phyloP scores from a whole-genome alignment of 1,140 invertebrate genomes.

The Penaeus chinensis region DNA sequence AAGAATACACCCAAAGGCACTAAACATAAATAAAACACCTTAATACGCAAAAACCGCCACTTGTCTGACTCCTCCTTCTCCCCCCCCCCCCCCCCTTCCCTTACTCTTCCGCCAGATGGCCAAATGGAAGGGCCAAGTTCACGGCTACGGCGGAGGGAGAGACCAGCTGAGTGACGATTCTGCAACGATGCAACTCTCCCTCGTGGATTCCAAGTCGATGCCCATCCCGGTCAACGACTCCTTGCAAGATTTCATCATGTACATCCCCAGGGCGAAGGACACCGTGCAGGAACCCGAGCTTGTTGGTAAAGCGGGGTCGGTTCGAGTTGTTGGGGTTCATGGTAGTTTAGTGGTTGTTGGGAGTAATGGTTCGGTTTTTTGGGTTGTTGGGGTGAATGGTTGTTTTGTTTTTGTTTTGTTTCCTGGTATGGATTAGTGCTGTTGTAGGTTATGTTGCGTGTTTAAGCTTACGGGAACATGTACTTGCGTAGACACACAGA shows the following conservation, averaged over 20 bases:
- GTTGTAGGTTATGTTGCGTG: too few species aligned
- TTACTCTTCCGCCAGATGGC: conserved; percentile 51
- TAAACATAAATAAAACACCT: too few species aligned
- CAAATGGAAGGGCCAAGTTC: conserved; percentile 56
- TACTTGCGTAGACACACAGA: too few species aligned
- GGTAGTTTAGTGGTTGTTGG: too few species aligned
- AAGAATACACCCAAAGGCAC: too few species aligned
- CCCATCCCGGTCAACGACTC: conserved; percentile 57
- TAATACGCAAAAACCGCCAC: not conserved
- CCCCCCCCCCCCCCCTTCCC: too few species aligned
- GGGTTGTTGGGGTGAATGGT: too few species aligned
- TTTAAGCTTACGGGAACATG: too few species aligned
- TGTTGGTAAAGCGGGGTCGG: conserved; percentile 21
- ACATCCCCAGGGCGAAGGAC: conserved; percentile 50
- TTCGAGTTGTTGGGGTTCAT: too few species aligned
- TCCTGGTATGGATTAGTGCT: too few species aligned
- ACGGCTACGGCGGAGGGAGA: conserved; percentile 54
- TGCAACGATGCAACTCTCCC: conserved; percentile 51
- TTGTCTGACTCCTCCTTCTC: not conserved
- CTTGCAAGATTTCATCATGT: conserved; percentile 57
- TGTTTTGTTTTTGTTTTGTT: too few species aligned
- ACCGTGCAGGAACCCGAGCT: conserved; percentile 44
- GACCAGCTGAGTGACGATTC: conserved; percentile 55
- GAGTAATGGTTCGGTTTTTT: too few species aligned
- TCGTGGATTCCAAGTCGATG: conserved; percentile 39